phyloP scores from a whole-genome alignment of 2,888 invertebrate species.

The Hydraecia micacea region DNA sequence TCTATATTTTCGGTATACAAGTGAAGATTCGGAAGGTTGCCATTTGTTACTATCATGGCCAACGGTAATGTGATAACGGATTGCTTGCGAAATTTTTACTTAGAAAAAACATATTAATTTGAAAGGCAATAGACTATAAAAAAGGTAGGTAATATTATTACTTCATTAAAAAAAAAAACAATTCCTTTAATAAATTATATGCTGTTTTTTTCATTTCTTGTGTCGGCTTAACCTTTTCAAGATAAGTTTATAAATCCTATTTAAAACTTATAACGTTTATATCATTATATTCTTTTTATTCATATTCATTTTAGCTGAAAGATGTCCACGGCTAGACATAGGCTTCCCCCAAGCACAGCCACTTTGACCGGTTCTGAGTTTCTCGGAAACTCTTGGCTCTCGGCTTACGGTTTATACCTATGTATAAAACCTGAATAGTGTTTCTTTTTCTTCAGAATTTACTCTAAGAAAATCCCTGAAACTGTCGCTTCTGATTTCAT shows the following conservation, averaged over 20 bases:
- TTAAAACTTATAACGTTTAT: neutral
- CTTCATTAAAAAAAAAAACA: neutral
- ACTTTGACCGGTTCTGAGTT: neutral
- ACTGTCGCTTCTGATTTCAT: neutral
- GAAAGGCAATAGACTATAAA: neutral
- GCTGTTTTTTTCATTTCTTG: neutral
- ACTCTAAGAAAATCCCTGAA: no score
- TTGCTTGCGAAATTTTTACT: neutral
- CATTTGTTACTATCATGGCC: constrained; percentile 40
- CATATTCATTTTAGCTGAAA: neutral
- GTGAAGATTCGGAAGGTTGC: constrained; percentile 38
- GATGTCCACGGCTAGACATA: neutral
- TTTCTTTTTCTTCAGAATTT: neutral
- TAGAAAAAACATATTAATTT: constrained; percentile 5
- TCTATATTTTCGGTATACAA: constrained; percentile 13
- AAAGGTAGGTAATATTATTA: neutral
- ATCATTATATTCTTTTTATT: no score
- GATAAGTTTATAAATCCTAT: neutral
- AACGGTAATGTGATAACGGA: neutral
- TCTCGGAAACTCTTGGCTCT: neutral
- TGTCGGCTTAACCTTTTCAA: neutral
- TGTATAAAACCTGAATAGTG: neutral
- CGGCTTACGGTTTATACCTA: neutral
- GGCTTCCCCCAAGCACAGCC: neutral
- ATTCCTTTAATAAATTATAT: no score